Percentiles rank a stretch among this genome's conserved stretches.
phyloP scores from a whole-genome alignment of 2,888 invertebrate species.

The Tiliacea aurago region DNA sequence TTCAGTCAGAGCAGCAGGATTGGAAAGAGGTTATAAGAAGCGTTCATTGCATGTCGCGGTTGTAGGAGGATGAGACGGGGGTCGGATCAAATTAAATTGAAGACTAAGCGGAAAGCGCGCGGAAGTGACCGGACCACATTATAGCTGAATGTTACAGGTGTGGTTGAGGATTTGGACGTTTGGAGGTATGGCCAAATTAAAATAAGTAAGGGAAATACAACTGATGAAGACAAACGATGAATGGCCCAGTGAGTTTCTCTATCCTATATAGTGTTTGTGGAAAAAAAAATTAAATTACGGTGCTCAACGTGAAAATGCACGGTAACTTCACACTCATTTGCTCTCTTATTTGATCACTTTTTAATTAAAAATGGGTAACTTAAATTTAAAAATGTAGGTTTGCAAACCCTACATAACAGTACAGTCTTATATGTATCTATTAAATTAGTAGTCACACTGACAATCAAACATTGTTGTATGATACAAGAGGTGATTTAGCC shows the following conservation, averaged over 20 bases:
- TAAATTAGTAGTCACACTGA: too few relatives aligned
- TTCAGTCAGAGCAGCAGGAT: slow-evolving; percentile 71
- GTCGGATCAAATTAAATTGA: slow-evolving; percentile 83
- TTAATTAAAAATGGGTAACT: too few relatives aligned
- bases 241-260: neutral
- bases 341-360: neutral
- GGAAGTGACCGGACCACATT: slow-evolving; percentile 73
- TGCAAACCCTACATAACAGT: too few relatives aligned
- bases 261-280: neutral
- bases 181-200: neutral
- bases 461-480: too few relatives aligned
- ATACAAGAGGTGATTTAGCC: too few relatives aligned
- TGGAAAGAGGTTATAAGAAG: slow-evolving; percentile 80
- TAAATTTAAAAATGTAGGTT: too few relatives aligned
- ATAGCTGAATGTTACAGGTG: slow-evolving; percentile 61
- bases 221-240: neutral
- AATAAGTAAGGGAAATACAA: neutral
- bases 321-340: neutral
- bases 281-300: neutral
- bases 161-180: neutral
- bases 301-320: neutral
- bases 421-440: too few relatives aligned
- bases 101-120: slow-evolving; percentile 79
- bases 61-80: slow-evolving; percentile 63
- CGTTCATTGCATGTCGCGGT: slow-evolving; percentile 79